Conservation (phyloP, 2,797 vertebrate genomes). For the Bryconaethiops microstoma region DNA sequence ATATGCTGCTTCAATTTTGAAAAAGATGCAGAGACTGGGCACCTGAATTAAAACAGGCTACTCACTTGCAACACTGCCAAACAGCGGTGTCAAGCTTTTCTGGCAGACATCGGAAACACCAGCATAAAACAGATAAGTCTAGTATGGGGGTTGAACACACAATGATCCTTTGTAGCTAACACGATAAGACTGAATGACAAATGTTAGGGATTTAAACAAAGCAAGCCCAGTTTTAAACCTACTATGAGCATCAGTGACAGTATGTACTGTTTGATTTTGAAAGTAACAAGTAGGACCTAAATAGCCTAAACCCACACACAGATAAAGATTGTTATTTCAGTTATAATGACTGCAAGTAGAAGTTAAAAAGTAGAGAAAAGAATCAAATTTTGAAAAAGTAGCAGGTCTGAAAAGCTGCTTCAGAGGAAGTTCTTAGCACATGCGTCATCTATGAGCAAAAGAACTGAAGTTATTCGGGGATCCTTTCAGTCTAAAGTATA, state of each 20-base stretch:
- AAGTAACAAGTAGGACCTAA: neutral
- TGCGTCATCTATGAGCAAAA: too few species aligned
- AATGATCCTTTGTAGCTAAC: constrained; percentile 23
- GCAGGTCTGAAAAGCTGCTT: neutral
- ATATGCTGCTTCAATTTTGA: neutral
- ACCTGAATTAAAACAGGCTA: constrained; percentile 1
- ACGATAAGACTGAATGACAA: constrained; percentile 2
- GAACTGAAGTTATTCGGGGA: neutral
- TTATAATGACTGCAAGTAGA: neutral
- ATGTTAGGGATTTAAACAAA: neutral
- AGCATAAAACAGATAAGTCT: constrained; percentile 5
- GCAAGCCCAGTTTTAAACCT: neutral
- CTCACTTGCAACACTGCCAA: neutral
- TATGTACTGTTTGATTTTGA: neutral
- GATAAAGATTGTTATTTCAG: neutral
- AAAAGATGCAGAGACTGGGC: neutral
- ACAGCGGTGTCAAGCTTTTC: neutral
- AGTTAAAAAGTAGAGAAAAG: neutral
- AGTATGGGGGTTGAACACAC: neutral
- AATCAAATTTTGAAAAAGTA: neutral
- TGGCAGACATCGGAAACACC: neutral
- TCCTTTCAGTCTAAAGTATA: neutral
- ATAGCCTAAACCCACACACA: neutral
- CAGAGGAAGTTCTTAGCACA: too few species aligned
- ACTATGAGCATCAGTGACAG: neutral